Evolutionary conservation across 2,113 vertebrate genomes (phyloP).

Genomic region (Urocolius indicus): DNA sequence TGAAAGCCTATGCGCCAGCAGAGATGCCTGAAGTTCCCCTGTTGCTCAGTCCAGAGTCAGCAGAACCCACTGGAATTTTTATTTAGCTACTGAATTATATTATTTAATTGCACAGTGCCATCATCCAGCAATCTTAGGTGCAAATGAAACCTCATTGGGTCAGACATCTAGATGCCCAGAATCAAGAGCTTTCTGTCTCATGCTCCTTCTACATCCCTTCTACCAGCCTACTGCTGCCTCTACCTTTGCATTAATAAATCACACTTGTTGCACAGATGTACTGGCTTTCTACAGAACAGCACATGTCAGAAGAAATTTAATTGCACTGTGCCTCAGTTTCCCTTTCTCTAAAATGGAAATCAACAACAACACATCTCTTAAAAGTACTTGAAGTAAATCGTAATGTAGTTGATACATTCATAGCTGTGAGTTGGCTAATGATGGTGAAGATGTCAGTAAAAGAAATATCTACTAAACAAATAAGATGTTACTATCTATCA

Average conservation of each 20-base stretch:
- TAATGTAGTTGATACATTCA: not conserved
- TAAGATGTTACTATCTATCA: not conserved
- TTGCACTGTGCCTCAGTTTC: not conserved
- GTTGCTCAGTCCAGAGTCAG: not conserved
- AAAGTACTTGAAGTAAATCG: not conserved
- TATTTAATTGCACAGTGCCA: not conserved
- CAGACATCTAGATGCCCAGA: not conserved
- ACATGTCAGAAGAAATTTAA: not conserved
- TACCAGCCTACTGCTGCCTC: not conserved
- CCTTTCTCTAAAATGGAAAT: not conserved
- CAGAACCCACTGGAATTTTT: not conserved
- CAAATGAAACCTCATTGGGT: not conserved
- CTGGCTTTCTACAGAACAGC: not conserved
- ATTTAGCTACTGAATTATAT: not conserved
- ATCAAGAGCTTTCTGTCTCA: not conserved
- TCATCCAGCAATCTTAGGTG: not conserved
- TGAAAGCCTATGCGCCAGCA: not conserved
- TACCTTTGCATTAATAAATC: not conserved
- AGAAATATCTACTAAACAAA: not conserved
- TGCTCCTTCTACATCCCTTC: fast-evolving
- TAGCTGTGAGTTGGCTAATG: not conserved
- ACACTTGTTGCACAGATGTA: not conserved
- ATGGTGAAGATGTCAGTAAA: not conserved
- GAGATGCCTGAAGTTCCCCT: not conserved
- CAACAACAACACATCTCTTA: not conserved